Evolutionary conservation across 1,140 invertebrate species (phyloP).

Genomic region (Dreissena rostriformis): DNA sequence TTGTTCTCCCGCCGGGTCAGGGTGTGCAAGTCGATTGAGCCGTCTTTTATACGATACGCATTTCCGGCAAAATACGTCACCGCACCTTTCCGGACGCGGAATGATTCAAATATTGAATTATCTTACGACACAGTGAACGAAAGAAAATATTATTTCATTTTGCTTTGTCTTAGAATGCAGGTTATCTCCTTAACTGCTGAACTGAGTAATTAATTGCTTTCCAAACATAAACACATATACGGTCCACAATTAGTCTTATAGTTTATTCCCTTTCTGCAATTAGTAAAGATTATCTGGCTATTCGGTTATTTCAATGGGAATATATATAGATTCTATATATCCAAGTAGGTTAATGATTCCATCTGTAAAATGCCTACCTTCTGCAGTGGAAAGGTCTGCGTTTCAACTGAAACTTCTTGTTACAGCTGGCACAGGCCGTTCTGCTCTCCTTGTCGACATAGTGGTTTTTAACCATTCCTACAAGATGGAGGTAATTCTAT

Average conservation of each 20-base stretch:
- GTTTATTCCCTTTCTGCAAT: not conserved
- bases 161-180: not conserved
- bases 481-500: no score
- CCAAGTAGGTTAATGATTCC: not conserved
- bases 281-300: no score
- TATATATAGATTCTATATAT: not conserved
- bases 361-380: not conserved
- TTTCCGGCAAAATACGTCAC: slow-evolving; percentile 35
- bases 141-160: not conserved
- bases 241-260: no score
- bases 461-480: slow-evolving; percentile 33
- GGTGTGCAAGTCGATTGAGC: slow-evolving; percentile 15
- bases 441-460: slow-evolving; percentile 5
- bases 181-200: not conserved
- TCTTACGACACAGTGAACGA: no score
- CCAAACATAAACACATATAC: not conserved
- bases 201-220: not conserved
- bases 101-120: not conserved
- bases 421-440: slow-evolving; percentile 1
- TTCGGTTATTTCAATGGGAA: not conserved
- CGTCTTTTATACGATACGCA: slow-evolving; percentile 23
- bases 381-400: slow-evolving; percentile 21
- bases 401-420: slow-evolving; percentile 9
- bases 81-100: slow-evolving; percentile 14
- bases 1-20: slow-evolving; percentile 32